These are phyloP conservation scores for Odocoileus virginianus DNA, from an alignment of 2,113 vertebrate species.

Conservation along the genomic window DNA sequence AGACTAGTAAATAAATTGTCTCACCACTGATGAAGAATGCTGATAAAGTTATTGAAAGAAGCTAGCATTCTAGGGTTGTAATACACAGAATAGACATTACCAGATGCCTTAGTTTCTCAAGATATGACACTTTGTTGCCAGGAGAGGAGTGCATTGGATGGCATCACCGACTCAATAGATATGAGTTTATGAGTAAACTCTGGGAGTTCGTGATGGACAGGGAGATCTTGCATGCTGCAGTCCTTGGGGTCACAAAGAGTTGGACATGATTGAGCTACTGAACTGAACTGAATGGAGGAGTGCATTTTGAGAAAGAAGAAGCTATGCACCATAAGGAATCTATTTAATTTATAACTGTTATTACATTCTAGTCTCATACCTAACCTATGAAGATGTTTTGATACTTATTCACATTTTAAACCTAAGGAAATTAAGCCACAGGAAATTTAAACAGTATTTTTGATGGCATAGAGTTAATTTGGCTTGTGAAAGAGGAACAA, in stretches of 20 bases:
- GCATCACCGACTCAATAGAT: neutral
- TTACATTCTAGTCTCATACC: neutral
- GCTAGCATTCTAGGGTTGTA: neutral
- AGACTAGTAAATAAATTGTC: neutral
- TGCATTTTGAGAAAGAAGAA: neutral
- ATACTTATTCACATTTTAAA: neutral
- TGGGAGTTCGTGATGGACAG: neutral
- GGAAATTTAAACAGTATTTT: neutral
- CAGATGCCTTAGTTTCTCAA: neutral
- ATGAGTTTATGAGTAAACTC: neutral
- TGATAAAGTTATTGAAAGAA: neutral
- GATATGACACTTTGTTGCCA: neutral
- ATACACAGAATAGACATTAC: neutral
- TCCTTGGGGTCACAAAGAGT: neutral
- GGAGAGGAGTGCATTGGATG: neutral
- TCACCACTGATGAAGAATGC: neutral
- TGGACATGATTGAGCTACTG: fast-evolving
- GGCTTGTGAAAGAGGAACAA: neutral
- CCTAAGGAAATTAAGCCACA: neutral
- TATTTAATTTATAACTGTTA: neutral
- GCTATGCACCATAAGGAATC: neutral
- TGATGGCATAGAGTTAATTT: neutral
- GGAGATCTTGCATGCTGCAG: neutral
- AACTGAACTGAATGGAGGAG: neutral
- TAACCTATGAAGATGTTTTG: neutral